phyloP scores from a whole-genome alignment of 2,888 invertebrate genomes.

The Epistrophella euchroma region DNA sequence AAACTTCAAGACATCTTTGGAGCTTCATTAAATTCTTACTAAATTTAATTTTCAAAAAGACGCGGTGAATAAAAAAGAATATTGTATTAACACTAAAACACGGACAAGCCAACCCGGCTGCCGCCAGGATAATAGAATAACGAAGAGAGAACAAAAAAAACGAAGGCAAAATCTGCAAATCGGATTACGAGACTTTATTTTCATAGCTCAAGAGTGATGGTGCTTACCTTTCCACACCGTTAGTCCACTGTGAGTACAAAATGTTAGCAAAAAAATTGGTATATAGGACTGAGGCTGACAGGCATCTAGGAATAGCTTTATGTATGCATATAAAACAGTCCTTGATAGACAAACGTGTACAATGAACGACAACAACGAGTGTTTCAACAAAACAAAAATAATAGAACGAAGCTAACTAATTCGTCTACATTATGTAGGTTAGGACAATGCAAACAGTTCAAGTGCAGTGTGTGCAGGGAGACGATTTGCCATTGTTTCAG shows the following conservation, averaged over 20 bases:
- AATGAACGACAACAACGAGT: neutral
- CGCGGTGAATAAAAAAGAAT: neutral
- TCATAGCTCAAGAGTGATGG: conserved; percentile 16
- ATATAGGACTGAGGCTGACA: conserved; percentile 6
- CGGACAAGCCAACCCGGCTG: neutral
- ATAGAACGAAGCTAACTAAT: conserved; percentile 5
- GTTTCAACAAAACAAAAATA: conserved; percentile 4
- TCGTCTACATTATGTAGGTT: conserved; percentile 24
- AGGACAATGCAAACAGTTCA: conserved; percentile 29
- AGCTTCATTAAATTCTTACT: conserved; percentile 59
- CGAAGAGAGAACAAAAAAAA: neutral
- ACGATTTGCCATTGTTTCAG: conserved; percentile 46
- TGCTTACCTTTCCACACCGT: conserved; percentile 27
- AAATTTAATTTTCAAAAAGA: conserved; percentile 56
- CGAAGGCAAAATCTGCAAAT: conserved; percentile 25
- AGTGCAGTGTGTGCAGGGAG: conserved; percentile 33
- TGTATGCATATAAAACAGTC: no score
- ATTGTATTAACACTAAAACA: conserved; percentile 16
- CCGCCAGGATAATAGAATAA: conserved; percentile 15
- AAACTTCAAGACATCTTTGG: conserved; percentile 54
- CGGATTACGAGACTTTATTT: conserved; percentile 60
- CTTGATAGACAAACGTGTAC: neutral
- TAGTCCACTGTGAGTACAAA: conserved; percentile 11
- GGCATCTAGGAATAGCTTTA: neutral
- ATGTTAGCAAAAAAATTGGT: neutral